Evolutionary conservation across 2,888 invertebrate genomes (phyloP), one percentile per base, ranked within the genome.

Genomic region (Heliconius ismenius): DNA sequence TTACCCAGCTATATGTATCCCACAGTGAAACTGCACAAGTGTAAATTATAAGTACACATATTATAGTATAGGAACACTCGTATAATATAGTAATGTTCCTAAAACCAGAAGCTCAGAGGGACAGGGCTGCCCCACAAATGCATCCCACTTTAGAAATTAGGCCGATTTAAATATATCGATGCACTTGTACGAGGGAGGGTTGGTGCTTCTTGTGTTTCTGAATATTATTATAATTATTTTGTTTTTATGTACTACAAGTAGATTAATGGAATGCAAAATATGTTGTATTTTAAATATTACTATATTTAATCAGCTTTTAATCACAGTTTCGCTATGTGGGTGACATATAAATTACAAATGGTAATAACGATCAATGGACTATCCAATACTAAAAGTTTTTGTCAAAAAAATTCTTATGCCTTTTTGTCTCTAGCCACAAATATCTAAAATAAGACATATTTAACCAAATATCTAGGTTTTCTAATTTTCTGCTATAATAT

Each of bases 91-190:
- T 67, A 67, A 26, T 43, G 72, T 73, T 49, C 60, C 72, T 77
- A 77, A 76, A 80, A 77, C 80, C 77, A 78, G 81, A 76, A 76
- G 78, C 79, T 78, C 76, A 68, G 74, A 78, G 79, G 79, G 79
- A 86, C 90, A 90, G 92, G 92, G 91, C 91, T 92, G 93, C 88
- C 93, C 93, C 92, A 93, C 91, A 90, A 94, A 92, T 91, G 91
- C 91, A 93, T 92, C 93, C 93, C 92, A 92, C 92, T 93, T 94
- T 93, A 92, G 93, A 93, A 93, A 90, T 90, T 90, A 90, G 93
- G 92, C 85, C 93, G 91, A 88, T 92, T 93, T 93, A 92, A 92
- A 94, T 94, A 93, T 88, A 82, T 80, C 91, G 86, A 86, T 93
- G 93, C 93, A 94, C 92, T 92, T 93, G 93, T 92, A 91, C 87